Percentiles rank a stretch among this genome's conserved stretches.
Conservation (phyloP, 2,888 invertebrate genomes). For the Cristatella mucedo region DNA sequence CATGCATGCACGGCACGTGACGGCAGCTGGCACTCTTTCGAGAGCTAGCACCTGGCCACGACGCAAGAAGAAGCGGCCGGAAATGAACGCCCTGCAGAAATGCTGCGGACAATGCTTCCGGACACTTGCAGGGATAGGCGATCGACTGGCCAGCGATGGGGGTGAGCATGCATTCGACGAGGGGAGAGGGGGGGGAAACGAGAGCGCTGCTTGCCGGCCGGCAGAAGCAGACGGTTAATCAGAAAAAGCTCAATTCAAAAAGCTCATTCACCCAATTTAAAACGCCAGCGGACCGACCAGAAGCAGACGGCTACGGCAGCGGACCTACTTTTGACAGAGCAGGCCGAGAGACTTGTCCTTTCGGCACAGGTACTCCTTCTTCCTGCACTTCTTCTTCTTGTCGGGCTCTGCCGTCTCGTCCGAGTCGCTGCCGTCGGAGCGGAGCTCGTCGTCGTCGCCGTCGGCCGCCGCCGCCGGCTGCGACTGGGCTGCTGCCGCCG, state of each 20-base stretch:
- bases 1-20: too few species aligned
- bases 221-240: neutral
- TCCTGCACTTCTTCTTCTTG: neutral
- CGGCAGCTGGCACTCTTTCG: too few species aligned
- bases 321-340: slow-evolving; percentile 30
- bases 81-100: too few species aligned
- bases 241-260: slow-evolving; percentile 9
- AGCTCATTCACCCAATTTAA: neutral
- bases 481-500: too few species aligned
- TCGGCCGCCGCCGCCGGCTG: too few species aligned
- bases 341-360: slow-evolving; percentile 35
- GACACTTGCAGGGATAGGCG: too few species aligned
- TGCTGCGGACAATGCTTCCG: too few species aligned
- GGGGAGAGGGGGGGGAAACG: neutral
- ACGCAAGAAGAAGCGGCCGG: too few species aligned
- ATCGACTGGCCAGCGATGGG: neutral
- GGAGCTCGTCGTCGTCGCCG: too few species aligned
- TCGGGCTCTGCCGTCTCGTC: neutral
- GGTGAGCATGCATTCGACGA: neutral
- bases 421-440: too few species aligned
- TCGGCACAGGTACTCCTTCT: slow-evolving; percentile 14
- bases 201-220: neutral
- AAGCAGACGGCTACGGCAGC: neutral
- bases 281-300: too few species aligned
- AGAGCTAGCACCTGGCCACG: too few species aligned